These are phyloP conservation scores for Pilophorus perplexus DNA, from an alignment of 2,888 invertebrate genomes.

Conservation along the genomic window DNA sequence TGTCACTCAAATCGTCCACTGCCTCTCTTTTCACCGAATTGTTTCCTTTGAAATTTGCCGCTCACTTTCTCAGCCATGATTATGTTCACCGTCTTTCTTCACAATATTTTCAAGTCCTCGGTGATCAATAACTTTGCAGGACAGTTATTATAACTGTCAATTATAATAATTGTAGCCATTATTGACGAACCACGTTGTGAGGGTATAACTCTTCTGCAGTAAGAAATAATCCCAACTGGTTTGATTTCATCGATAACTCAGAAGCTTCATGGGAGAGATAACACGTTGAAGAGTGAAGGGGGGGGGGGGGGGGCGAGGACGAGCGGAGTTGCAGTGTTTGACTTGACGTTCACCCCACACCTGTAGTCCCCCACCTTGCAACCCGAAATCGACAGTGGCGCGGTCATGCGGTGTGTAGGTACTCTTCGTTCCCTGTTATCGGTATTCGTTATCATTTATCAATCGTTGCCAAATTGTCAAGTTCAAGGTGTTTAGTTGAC, in stretches of 20 bases:
- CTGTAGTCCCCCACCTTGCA: no score
- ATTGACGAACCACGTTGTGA: background rate
- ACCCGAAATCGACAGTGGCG: no score
- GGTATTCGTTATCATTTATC: no score
- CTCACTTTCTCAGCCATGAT: background rate
- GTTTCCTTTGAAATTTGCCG: background rate
- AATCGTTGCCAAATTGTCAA: no score
- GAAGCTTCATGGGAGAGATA: background rate
- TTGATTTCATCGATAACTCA: background rate
- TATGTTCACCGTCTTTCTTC: background rate
- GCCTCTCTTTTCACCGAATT: no score
- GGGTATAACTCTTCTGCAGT: background rate
- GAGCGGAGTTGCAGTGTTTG: slow-evolving; percentile 8
- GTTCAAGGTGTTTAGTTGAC: no score
- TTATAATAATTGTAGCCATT: background rate
- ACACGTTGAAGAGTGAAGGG: background rate
- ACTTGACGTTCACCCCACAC: no score
- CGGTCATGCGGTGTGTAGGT: no score
- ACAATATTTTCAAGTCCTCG: background rate
- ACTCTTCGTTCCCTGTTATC: no score
- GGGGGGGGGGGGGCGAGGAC: background rate
- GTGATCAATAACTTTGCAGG: background rate
- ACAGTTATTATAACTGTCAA: background rate
- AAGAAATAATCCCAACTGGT: background rate
- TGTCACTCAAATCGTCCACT: no score